A percentile compares a stretch with the other conserved stretches of the same genome.
Evolutionary conservation across 1,140 invertebrate genomes (phyloP).

Genomic region (Diabrotica virgifera): DNA sequence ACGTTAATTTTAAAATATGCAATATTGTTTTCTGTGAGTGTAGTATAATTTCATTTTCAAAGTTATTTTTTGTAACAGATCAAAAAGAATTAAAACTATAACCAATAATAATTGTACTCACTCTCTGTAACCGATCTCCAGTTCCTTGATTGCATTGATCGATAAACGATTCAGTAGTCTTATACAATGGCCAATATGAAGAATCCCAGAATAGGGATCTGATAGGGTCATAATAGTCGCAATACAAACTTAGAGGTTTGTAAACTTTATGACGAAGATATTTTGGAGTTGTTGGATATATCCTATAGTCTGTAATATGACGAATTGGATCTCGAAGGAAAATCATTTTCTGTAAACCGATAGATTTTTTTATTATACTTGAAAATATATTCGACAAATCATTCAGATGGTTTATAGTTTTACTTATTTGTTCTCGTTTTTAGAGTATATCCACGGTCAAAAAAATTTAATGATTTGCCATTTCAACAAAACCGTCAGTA

Average conservation of each 20-base stretch:
- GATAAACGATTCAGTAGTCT: conserved; percentile 24
- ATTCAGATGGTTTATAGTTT: too few species aligned
- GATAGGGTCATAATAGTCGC: conserved; percentile 32
- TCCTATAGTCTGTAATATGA: conserved; percentile 21
- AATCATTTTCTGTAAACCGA: conserved; percentile 37
- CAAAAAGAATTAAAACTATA: too few species aligned
- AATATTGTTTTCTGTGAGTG: too few species aligned
- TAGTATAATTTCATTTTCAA: too few species aligned
- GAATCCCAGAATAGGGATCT: conserved; percentile 30
- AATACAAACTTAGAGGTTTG: conserved; percentile 32
- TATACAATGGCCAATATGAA: conserved; percentile 31
- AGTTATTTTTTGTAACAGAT: too few species aligned
- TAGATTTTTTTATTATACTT: background rate
- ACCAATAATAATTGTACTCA: conserved; percentile 19
- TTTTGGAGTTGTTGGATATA: conserved; percentile 24
- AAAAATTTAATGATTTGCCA: too few species aligned
- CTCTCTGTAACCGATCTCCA: conserved; percentile 25
- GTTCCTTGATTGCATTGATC: conserved; percentile 22
- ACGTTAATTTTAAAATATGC: too few species aligned
- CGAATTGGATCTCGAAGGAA: conserved; percentile 31
- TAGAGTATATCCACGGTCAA: too few species aligned
- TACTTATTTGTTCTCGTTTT: too few species aligned
- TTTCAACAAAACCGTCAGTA: too few species aligned
- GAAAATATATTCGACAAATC: too few species aligned
- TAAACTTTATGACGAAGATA: conserved; percentile 32